Conservation (phyloP, 2,888 invertebrate species). For the Laothoe populi region DNA sequence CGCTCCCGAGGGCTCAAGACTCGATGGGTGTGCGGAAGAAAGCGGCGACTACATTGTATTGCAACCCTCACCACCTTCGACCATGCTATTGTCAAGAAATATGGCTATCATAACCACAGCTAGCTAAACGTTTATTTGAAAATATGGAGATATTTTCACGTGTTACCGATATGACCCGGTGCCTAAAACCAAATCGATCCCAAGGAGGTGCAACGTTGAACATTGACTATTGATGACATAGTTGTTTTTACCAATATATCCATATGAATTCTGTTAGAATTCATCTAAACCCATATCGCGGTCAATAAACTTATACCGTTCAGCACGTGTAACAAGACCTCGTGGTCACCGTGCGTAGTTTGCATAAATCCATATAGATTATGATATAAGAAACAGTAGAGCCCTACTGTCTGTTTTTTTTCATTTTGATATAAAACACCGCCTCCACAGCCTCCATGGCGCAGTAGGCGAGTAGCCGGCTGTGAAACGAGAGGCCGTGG, state of each 20-base stretch:
- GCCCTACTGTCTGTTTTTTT: too few species aligned
- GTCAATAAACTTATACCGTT: not conserved
- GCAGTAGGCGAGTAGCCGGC: too few species aligned
- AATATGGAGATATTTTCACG: not conserved
- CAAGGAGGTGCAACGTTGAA: too few species aligned
- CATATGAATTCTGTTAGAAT: not conserved
- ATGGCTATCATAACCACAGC: slow-evolving; percentile 66
- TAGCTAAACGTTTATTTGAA: slow-evolving; percentile 42
- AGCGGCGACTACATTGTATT: slow-evolving; percentile 59
- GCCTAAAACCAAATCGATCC: too few species aligned
- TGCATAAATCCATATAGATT: too few species aligned
- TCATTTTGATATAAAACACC: too few species aligned
- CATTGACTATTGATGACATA: too few species aligned
- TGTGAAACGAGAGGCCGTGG: too few species aligned
- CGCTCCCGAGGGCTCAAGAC: slow-evolving; percentile 52
- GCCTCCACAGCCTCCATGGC: too few species aligned
- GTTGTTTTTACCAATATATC: not conserved
- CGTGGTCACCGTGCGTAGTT: not conserved
- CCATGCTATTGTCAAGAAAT: slow-evolving; percentile 51
- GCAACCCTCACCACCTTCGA: slow-evolving; percentile 54
- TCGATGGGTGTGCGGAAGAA: slow-evolving; percentile 71
- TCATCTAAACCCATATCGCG: not conserved
- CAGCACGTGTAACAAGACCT: not conserved
- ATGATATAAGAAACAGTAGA: too few species aligned
- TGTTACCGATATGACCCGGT: too few species aligned